These are phyloP conservation scores for Tyrannus savana DNA, from an alignment of 2,113 vertebrate genomes.

Conservation along the genomic window DNA sequence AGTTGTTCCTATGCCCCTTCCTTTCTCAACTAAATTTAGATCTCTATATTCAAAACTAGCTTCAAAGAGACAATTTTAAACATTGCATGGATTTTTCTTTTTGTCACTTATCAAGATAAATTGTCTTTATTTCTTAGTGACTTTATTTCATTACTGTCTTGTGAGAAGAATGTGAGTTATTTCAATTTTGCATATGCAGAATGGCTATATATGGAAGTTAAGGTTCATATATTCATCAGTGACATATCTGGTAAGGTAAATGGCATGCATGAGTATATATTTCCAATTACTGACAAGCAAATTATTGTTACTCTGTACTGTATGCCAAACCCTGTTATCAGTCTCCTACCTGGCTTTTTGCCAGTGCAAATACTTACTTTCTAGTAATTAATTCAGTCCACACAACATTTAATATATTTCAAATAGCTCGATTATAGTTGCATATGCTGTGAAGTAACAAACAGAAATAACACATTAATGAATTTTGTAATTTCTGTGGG, in stretches of 20 bases:
- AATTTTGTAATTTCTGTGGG: neutral
- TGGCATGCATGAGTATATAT: neutral
- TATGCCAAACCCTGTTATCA: neutral
- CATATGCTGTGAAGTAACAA: neutral
- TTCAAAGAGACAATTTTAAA: neutral
- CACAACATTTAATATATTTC: neutral
- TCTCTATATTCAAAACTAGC: neutral
- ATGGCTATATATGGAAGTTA: neutral
- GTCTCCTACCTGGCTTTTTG: neutral
- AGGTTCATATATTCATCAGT: neutral
- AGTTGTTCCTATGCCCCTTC: neutral
- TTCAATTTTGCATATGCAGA: neutral
- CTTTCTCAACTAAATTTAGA: neutral
- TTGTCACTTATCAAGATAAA: neutral
- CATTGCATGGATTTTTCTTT: neutral
- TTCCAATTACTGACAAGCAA: conserved; percentile 7
- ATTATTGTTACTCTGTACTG: neutral
- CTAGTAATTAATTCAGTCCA: neutral
- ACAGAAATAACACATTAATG: neutral
- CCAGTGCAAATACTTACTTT: neutral
- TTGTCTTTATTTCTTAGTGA: neutral
- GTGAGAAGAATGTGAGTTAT: neutral
- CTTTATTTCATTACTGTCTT: neutral
- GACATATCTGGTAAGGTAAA: neutral
- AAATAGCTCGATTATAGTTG: neutral